phyloP scores from a whole-genome alignment of 2,797 vertebrate species.

The Channa striata region DNA sequence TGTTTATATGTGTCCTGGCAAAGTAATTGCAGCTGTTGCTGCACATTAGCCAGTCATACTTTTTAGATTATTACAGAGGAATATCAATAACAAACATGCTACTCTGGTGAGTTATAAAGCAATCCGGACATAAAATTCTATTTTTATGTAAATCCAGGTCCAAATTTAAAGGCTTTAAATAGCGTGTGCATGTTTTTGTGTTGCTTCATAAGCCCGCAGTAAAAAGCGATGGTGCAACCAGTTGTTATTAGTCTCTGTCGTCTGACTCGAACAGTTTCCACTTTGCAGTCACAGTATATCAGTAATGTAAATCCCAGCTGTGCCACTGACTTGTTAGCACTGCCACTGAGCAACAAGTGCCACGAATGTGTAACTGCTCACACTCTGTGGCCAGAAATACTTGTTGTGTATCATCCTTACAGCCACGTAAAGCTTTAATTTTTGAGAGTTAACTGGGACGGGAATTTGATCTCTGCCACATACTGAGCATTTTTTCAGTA shows the following conservation, averaged over 20 bases:
- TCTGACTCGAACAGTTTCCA: slow-evolving; percentile 22
- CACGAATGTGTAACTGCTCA: slow-evolving; percentile 15
- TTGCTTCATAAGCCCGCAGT: neutral
- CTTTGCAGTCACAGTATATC: slow-evolving; percentile 29
- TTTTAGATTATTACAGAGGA: slow-evolving; percentile 38
- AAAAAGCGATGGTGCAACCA: slow-evolving; percentile 1
- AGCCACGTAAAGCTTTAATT: neutral
- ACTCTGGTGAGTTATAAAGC: too few species aligned
- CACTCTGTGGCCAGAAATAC: slow-evolving; percentile 2
- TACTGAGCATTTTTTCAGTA: neutral
- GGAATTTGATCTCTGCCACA: slow-evolving; percentile 5
- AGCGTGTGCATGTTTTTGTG: neutral
- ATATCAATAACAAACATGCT: slow-evolving; percentile 19
- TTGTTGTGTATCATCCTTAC: neutral
- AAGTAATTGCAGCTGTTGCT: neutral
- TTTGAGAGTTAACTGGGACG: neutral
- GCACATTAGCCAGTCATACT: slow-evolving; percentile 4
- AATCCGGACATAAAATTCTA: neutral
- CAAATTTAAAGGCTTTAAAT: slow-evolving; percentile 6
- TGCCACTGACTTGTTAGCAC: slow-evolving; percentile 22
- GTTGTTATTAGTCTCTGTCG: slow-evolving; percentile 14
- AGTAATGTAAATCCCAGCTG: slow-evolving; percentile 43
- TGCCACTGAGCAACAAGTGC: slow-evolving; percentile 21
- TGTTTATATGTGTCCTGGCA: neutral
- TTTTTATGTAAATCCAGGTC: too few species aligned